Evolutionary conservation across 2,888 invertebrate species (phyloP).

Genomic region (Andricus quercusramuli): DNA sequence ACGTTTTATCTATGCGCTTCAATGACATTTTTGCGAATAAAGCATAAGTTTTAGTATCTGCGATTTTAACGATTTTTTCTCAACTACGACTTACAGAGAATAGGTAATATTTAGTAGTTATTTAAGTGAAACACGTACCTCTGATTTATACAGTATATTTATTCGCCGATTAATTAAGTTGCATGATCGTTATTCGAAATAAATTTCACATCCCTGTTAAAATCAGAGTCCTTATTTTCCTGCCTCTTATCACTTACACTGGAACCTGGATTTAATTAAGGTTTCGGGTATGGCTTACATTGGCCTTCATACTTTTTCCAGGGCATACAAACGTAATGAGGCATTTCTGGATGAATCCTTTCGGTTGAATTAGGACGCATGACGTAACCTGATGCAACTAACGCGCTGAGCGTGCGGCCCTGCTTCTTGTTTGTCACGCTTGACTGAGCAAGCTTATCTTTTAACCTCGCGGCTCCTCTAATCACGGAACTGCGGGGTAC

Average conservation of each 20-base stretch:
- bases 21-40: not conserved
- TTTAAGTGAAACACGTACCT: constrained; percentile 40
- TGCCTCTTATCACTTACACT: not conserved
- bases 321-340: too few species aligned
- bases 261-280: too few species aligned
- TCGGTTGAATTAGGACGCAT: too few species aligned
- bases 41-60: constrained; percentile 15
- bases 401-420: too few species aligned
- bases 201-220: constrained; percentile 27
- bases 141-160: constrained; percentile 40
- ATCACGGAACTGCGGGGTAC: too few species aligned
- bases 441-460: too few species aligned
- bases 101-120: constrained; percentile 39
- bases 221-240: not conserved
- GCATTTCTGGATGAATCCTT: too few species aligned
- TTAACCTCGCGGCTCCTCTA: too few species aligned
- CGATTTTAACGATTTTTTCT: constrained; percentile 19
- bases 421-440: too few species aligned
- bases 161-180: constrained; percentile 38
- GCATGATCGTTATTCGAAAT: constrained; percentile 35
- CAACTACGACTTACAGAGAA: constrained; percentile 13
- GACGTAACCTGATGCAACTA: too few species aligned
- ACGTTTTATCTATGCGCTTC: constrained; percentile 3
- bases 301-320: too few species aligned
- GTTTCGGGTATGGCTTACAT: too few species aligned